Evolutionary conservation across 2,113 vertebrate genomes (phyloP), one percentile per base, ranked within the genome.

Genomic region (Eurypyga helias): DNA sequence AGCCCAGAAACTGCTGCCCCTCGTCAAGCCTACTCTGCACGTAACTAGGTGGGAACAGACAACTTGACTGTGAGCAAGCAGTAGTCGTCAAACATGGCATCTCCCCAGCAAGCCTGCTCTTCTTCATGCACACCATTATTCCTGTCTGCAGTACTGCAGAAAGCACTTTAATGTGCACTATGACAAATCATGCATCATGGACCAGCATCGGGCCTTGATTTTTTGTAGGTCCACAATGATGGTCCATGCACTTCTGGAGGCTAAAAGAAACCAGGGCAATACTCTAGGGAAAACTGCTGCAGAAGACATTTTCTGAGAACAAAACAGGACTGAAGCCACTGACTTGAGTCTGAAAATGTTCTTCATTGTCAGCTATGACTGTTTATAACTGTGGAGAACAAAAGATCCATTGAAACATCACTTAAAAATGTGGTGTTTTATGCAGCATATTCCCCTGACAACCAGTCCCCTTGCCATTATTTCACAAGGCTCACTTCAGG

Each of bases 21-120:
- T 33, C 13, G 0, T 34, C 1, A 0, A 48, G 31, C 36, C 46
- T 61, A 77, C 46, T 51, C 28, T 60, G 20, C n/a, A 51, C 2
- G 1, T 61, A 77, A 62, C 33, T 38, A 77, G 28, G 48, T 62
- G 46, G 51, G 80, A 89, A 89, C 45, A 21, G 8, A 49, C 17
- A 41, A 46, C 20, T 17, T 54, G 7, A 45, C 28, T 51, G 11
- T 45, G 19, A 31, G 45, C 23, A 62, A 79, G 45, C 21, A 83
- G 28, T 7, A 49, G 28, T n/a, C 72, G 49, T 51, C 41, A 60
- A 81, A 60, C 23, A 26, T 1, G 10, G 31, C 8, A 67, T 45
- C 54, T 73, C 51, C 34, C 31, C 51, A 61, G 51, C 45, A 81
- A 81, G 48, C 31, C 57, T 49, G n/a, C 51, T 51, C 33, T 54